phyloP scores from a whole-genome alignment of 2,888 invertebrate genomes.

The Ceratothoa steindachneri region DNA sequence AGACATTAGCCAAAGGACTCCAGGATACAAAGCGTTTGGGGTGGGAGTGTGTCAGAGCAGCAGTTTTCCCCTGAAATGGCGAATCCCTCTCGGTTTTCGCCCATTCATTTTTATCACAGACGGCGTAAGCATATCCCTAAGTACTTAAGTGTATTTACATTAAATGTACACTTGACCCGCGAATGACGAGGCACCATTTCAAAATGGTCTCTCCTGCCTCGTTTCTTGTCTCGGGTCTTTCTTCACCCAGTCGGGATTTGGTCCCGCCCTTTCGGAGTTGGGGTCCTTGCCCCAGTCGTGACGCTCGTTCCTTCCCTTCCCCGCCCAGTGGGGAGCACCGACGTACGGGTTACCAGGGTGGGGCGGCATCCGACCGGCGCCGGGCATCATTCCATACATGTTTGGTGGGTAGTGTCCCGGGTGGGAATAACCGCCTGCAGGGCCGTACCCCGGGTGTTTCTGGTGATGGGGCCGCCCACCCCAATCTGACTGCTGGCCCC shows the following conservation, averaged over 20 bases:
- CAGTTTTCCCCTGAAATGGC: too few relatives aligned
- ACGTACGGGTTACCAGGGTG: background rate
- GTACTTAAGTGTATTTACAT: too few relatives aligned
- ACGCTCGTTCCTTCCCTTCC: background rate
- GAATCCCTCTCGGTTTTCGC: too few relatives aligned
- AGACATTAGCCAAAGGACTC: too few relatives aligned
- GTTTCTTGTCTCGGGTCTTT: conserved; percentile 3
- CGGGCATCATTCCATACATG: background rate
- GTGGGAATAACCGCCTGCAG: conserved; percentile 2
- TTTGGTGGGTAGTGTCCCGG: background rate
- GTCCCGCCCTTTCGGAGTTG: background rate
- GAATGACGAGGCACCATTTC: too few relatives aligned
- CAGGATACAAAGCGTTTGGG: too few relatives aligned
- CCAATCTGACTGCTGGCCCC: conserved; percentile 29
- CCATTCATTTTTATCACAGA: too few relatives aligned
- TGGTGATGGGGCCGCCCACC: conserved; percentile 18
- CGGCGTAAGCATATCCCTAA: too few relatives aligned
- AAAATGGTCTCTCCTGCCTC: background rate
- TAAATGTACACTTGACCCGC: too few relatives aligned
- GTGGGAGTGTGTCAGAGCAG: too few relatives aligned
- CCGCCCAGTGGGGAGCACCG: background rate
- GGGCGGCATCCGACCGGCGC: background rate
- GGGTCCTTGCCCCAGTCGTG: background rate
- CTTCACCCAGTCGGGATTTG: background rate
- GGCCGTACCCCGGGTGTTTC: conserved; percentile 27